Conservation (phyloP, 2,888 invertebrate genomes). For the Lagria hirta region DNA sequence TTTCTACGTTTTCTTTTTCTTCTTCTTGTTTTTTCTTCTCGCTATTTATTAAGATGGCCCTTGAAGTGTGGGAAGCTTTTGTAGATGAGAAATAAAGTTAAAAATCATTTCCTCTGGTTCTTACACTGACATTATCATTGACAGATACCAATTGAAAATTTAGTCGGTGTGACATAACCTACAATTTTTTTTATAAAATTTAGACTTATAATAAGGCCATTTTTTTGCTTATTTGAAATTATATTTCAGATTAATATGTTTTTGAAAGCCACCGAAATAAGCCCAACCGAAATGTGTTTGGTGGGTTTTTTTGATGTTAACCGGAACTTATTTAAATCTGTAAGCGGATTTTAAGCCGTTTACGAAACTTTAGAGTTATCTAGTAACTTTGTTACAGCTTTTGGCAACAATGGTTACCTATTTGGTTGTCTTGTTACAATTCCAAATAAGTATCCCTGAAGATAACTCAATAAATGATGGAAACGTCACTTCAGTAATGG, state of each 20-base stretch:
- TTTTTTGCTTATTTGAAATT: not conserved
- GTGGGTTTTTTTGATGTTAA: constrained; percentile 75
- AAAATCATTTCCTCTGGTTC: too few species aligned
- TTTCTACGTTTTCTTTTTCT: too few species aligned
- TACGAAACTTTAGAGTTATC: constrained; percentile 2
- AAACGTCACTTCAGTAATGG: constrained; percentile 1
- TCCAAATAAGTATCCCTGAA: constrained; percentile 75
- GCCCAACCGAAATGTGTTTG: constrained; percentile 71
- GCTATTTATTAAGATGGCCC: too few species aligned
- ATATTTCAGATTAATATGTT: constrained; percentile 67
- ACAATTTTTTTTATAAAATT: too few species aligned
- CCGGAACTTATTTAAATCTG: constrained; percentile 72
- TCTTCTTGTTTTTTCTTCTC: too few species aligned
- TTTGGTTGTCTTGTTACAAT: constrained; percentile 71
- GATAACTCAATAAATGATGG: constrained; percentile 40
- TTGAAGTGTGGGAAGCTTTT: too few species aligned
- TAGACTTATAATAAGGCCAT: too few species aligned
- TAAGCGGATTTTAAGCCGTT: constrained; percentile 44
- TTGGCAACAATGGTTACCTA: constrained; percentile 77
- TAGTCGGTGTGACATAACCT: too few species aligned
- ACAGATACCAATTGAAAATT: too few species aligned
- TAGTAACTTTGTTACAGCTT: constrained; percentile 56
- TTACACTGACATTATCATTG: too few species aligned
- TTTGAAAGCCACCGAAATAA: constrained; percentile 74
- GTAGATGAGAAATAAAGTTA: too few species aligned